Evolutionary conservation across 2,888 invertebrate genomes (phyloP).

Genomic region (Hemithea aestivaria): DNA sequence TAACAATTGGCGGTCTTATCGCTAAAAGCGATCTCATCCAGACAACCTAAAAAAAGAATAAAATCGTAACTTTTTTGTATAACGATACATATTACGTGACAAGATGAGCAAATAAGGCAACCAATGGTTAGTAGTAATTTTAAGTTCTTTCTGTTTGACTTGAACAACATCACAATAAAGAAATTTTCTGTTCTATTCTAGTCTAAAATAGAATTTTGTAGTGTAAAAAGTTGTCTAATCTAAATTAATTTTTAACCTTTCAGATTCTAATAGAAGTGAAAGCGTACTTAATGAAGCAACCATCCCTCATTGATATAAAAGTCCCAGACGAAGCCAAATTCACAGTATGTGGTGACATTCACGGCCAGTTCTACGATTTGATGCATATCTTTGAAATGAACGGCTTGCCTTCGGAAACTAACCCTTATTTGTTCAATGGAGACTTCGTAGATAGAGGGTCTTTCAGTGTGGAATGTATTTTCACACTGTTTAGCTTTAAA

Average conservation of each 20-base stretch:
- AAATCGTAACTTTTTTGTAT: too few relatives aligned
- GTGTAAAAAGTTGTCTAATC: too few relatives aligned
- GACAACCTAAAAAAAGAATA: too few relatives aligned
- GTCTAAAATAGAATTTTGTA: too few relatives aligned
- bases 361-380: slow-evolving; percentile 99
- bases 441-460: slow-evolving; percentile 99
- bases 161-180: too few relatives aligned
- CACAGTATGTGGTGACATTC: slow-evolving; percentile 99
- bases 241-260: slow-evolving; percentile 30
- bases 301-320: slow-evolving; percentile 93
- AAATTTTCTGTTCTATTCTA: too few relatives aligned
- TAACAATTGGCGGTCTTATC: too few relatives aligned
- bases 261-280: slow-evolving; percentile 96
- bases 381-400: slow-evolving; percentile 98
- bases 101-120: too few relatives aligned
- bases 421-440: slow-evolving; percentile 99
- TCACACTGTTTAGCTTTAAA: slow-evolving; percentile 97
- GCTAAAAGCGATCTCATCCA: too few relatives aligned
- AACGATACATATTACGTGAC: too few relatives aligned
- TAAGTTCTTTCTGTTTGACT: too few relatives aligned
- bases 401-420: slow-evolving; percentile 95
- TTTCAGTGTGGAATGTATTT: slow-evolving; percentile 99
- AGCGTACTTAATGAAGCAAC: slow-evolving; percentile 88
- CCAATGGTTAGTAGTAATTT: too few relatives aligned
- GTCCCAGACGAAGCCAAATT: slow-evolving; percentile 94